Evolutionary conservation across 2,797 vertebrate genomes (phyloP).

Genomic region (Gadopsis marmoratus): DNA sequence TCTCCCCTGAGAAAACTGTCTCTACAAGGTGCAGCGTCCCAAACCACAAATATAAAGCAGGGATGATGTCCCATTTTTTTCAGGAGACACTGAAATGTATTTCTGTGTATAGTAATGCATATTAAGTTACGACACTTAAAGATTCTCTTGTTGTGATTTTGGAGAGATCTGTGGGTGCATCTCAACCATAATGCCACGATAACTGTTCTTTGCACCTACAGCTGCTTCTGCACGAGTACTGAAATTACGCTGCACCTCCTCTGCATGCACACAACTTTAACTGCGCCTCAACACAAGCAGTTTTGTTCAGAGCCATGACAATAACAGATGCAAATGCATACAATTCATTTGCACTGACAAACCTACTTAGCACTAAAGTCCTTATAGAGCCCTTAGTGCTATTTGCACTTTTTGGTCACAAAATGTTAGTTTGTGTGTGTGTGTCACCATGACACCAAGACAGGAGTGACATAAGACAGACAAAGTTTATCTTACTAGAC

Average conservation of each 20-base stretch:
- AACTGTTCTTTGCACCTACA: neutral
- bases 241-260: neutral
- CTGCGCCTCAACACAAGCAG: neutral
- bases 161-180: neutral
- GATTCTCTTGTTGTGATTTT: neutral
- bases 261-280: constrained; percentile 12
- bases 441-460: neutral
- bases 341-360: neutral
- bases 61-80: neutral
- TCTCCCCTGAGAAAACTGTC: constrained; percentile 8
- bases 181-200: neutral
- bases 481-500: constrained; percentile 10
- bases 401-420: neutral
- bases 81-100: neutral
- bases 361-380: neutral
- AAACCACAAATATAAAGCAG: neutral
- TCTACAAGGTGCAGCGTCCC: neutral
- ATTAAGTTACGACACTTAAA: neutral
- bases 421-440: constrained; percentile 2
- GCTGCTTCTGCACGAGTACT: neutral
- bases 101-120: neutral
- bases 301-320: constrained; percentile 6
- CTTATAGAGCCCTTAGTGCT: neutral
- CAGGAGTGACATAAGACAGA: neutral
- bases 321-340: neutral